phyloP scores from a whole-genome alignment of 2,888 invertebrate genomes.

The Drosophila differens region DNA sequence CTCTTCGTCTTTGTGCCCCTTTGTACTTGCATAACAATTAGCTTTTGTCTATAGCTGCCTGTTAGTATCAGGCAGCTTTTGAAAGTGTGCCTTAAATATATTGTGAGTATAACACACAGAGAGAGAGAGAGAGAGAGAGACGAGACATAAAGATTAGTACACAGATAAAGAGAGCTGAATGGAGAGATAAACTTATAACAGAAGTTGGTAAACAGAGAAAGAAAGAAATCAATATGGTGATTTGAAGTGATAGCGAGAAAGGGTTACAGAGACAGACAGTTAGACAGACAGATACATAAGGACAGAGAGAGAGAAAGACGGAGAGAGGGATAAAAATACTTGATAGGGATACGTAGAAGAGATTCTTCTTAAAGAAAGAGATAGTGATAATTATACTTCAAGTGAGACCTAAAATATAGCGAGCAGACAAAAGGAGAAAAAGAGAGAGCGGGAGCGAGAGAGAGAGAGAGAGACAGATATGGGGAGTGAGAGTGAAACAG shows the following conservation, averaged over 20 bases:
- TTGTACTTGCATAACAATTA: constrained; percentile 23
- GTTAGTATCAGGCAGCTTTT: background rate
- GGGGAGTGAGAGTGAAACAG: background rate
- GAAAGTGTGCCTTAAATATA: background rate
- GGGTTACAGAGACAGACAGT: background rate
- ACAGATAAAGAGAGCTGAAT: background rate
- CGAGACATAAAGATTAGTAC: background rate
- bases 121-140: no score
- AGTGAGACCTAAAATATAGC: background rate
- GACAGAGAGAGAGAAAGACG: background rate
- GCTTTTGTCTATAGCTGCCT: constrained; percentile 23
- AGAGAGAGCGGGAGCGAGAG: background rate
- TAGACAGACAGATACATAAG: background rate
- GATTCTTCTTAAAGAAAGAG: background rate
- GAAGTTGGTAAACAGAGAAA: background rate
- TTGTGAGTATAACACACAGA: background rate
- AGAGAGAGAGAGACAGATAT: background rate
- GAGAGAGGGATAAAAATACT: background rate
- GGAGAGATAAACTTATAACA: background rate
- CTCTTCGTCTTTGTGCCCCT: no score
- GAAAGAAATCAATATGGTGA: background rate
- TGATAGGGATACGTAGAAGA: background rate
- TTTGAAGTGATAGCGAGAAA: background rate
- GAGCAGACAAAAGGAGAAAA: background rate
- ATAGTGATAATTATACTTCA: background rate